Percentiles rank a stretch among this genome's conserved stretches.
Evolutionary conservation across 2,797 vertebrate species (phyloP).

Genomic region (Falco cherrug): DNA sequence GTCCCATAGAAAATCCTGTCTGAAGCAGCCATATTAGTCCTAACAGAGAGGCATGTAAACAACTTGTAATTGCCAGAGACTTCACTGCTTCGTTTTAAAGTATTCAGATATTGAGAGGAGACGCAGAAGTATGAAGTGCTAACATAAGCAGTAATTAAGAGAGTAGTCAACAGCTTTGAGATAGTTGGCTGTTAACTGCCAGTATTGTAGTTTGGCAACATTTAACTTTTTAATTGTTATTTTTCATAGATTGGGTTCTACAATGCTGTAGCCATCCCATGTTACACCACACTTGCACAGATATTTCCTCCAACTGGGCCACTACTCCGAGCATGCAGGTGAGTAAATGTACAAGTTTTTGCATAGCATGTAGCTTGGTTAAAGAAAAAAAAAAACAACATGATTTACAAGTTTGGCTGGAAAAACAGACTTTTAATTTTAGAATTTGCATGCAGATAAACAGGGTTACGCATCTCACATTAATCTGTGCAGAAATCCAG

Average conservation of each 20-base stretch:
- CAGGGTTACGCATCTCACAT: neutral
- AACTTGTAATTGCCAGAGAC: neutral
- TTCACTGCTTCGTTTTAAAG: neutral
- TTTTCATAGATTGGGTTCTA: conserved; percentile 92
- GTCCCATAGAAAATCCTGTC: neutral
- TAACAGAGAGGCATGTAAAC: neutral
- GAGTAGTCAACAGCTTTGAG: neutral
- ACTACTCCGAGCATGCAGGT: conserved; percentile 94
- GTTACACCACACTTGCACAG: conserved; percentile 91
- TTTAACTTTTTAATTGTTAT: neutral
- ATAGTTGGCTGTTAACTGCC: neutral
- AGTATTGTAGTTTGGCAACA: neutral
- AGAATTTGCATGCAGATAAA: neutral
- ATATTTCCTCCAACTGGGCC: conserved; percentile 91
- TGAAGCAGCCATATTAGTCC: neutral
- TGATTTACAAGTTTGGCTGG: neutral
- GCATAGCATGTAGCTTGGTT: neutral
- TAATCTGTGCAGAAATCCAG: neutral
- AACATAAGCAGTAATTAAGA: neutral
- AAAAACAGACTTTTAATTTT: neutral
- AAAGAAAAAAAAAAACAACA: neutral
- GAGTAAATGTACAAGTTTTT: neutral
- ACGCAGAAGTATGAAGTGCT: neutral
- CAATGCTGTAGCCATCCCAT: conserved; percentile 95
- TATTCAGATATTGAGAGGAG: neutral